Conservation (phyloP, 2,888 invertebrate species). For the Tipula helvola region DNA sequence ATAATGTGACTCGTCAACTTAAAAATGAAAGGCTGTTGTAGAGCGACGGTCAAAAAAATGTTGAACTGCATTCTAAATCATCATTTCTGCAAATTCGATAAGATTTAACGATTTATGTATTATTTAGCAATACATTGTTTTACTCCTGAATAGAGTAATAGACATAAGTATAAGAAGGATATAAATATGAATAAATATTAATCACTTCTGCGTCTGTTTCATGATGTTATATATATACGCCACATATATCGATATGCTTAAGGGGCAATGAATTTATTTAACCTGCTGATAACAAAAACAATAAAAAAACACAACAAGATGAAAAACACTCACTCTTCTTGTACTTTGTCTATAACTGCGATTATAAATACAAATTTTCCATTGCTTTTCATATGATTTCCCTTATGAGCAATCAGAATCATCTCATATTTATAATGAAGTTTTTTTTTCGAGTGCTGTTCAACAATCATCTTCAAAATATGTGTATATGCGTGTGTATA, state of each 20-base stretch:
- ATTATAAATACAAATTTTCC: neutral
- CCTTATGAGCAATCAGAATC: neutral
- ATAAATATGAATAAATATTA: neutral
- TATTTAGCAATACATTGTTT: no score
- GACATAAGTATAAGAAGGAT: no score
- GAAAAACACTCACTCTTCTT: neutral
- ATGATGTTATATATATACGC: neutral
- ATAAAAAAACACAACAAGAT: neutral
- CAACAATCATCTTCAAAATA: neutral
- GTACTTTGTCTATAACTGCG: neutral
- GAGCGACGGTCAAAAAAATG: no score
- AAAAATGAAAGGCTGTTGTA: no score
- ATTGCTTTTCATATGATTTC: neutral
- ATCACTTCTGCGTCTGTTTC: neutral
- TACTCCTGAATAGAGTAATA: no score
- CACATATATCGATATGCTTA: neutral
- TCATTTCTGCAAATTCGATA: no score
- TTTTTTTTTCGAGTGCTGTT: neutral
- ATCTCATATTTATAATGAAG: neutral
- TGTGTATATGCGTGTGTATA: neutral
- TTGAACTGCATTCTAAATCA: no score
- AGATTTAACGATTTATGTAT: no score
- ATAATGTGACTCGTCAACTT: no score
- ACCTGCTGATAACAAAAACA: neutral
- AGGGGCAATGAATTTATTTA: neutral